Conservation (phyloP, 2,888 invertebrate species). For the Temnothorax ravouxi region DNA sequence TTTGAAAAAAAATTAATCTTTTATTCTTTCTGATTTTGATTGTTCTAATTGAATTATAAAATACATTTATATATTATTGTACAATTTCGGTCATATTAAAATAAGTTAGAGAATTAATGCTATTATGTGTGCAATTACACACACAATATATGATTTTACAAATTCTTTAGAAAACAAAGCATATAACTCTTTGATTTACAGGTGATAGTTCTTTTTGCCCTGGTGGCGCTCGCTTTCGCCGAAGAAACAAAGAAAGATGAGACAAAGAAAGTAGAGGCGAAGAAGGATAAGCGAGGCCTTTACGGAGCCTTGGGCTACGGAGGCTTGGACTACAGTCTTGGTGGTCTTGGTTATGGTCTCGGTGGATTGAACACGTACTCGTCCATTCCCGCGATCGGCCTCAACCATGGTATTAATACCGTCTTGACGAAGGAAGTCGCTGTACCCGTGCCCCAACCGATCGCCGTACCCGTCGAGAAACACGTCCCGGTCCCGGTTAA, state of each 20-base stretch:
- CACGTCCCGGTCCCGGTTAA: conserved; percentile 86
- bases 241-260: conserved; percentile 76
- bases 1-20: not conserved
- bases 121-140: not conserved
- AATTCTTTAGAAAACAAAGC: not conserved
- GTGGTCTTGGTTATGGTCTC: conserved; percentile 56
- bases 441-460: conserved; percentile 87
- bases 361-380: conserved; percentile 53
- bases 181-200: conserved; percentile 71
- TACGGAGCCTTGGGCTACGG: conserved; percentile 78
- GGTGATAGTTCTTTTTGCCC: conserved; percentile 83
- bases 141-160: not conserved
- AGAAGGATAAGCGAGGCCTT: conserved; percentile 81
- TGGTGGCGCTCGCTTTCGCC: conserved; percentile 84
- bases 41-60: not conserved
- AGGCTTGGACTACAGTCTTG: conserved; percentile 75
- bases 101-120: not conserved
- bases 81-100: not conserved
- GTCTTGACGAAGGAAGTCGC: conserved; percentile 87
- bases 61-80: not conserved
- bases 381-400: conserved; percentile 35
- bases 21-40: not conserved
- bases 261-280: conserved; percentile 69
- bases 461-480: conserved; percentile 87
- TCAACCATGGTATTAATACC: conserved; percentile 82